These are phyloP conservation scores for Drosophila oshimai DNA, from an alignment of 1,140 invertebrate genomes.

Conservation along the genomic window DNA sequence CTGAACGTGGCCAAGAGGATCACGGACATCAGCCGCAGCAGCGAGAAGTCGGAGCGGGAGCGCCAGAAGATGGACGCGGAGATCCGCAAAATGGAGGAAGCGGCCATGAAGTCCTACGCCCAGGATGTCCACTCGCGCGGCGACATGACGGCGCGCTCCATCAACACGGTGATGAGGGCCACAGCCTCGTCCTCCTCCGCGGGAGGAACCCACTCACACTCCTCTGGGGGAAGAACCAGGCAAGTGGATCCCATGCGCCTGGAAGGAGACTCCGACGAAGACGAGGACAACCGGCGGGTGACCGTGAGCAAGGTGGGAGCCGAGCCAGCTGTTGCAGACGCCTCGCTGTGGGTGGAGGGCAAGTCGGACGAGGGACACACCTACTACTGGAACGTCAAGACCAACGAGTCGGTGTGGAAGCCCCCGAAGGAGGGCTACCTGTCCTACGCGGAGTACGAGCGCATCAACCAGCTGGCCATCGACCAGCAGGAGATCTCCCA, in stretches of 20 bases:
- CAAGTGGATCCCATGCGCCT: conserved; percentile 78
- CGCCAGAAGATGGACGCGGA: conserved; percentile 90
- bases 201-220: background rate
- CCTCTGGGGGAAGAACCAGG: background rate
- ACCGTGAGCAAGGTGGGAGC: conserved; percentile 71
- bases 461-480: conserved; percentile 83
- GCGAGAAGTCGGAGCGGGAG: conserved; percentile 90
- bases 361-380: conserved; percentile 86
- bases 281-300: conserved; percentile 79
- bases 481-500: conserved; percentile 83
- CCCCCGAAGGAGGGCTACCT: conserved; percentile 87
- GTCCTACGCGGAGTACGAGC: conserved; percentile 86
- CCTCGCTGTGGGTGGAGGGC: conserved; percentile 87
- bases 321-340: conserved; percentile 73
- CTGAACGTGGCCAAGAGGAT: conserved; percentile 95
- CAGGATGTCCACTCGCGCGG: conserved; percentile 86
- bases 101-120: conserved; percentile 91
- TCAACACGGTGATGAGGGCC: conserved; percentile 59
- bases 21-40: conserved; percentile 92
- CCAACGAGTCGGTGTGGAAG: conserved; percentile 87
- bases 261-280: conserved; percentile 77
- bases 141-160: conserved; percentile 87
- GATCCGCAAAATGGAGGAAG: conserved; percentile 94
- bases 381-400: conserved; percentile 92
- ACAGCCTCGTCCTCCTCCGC: background rate